Evolutionary conservation across 2,888 invertebrate genomes (phyloP), one percentile per base, ranked within the genome.

Genomic region (Halictus quadricinctus): DNA sequence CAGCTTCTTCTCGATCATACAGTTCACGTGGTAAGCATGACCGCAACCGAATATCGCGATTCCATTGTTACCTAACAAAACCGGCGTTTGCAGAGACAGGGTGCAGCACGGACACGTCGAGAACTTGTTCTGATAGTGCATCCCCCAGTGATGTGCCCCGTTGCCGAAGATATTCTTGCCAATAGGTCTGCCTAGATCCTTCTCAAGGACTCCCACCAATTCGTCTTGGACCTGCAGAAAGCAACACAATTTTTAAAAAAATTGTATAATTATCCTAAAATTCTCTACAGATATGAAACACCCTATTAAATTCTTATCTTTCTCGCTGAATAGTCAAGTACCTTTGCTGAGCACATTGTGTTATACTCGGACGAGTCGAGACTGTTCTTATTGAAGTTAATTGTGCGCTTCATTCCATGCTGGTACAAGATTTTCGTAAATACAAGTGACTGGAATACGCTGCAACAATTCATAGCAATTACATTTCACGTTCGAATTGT

Each of bases 1-100:
- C 72, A 96, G 92, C 93, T 95, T 95, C 90, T 96, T 96, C 88
- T 96, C 95, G 89, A 95, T 95, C 90, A 96, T 95, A 92, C 96
- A 96, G 8, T 96, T 95, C 0, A 96, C 96, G 77, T 96, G 96
- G 92, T 96, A 96, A 79, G 95, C 95, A 91, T 96, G 96, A 73
- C 96, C 96, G 91, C 96, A 96, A 79, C 95, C 95, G 93, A 96
- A 96, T 74, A 96, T 95, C 94, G 96, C 96, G 4, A 96, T 92
- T 21, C 96, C 96, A 90, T 96, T 96, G 93, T 96, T 96, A 92
- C 95, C 95, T 48, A 96, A 95, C 72, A 96, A 91, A 76, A 96
- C 95, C 79, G 95, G 95, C 86, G 96, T 96, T 89, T 95, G 95
- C 70, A 96, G 94, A 81, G 96, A 96, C 91, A 96, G 92, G 76